Conservation (phyloP, 2,888 invertebrate genomes). For the Eupithecia vulgata region DNA sequence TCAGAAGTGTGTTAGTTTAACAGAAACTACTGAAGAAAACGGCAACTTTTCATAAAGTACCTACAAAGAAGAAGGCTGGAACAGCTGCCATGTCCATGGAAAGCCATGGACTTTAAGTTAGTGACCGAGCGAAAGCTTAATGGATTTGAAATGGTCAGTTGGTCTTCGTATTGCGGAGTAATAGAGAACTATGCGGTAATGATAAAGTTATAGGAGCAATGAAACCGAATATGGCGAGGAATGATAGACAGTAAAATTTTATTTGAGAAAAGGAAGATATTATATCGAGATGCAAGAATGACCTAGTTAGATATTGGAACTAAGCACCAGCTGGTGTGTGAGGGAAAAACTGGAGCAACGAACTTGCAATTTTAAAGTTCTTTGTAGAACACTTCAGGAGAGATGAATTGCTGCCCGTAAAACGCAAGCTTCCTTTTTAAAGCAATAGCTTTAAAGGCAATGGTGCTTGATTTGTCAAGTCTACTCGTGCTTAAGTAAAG, state of each 20-base stretch:
- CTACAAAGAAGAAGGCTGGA: not conserved
- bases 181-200: not conserved
- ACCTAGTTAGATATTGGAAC: not conserved
- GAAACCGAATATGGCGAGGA: not conserved
- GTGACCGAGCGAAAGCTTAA: conserved; percentile 20
- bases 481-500: not conserved
- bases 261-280: not conserved
- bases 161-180: conserved; percentile 14
- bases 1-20: not conserved
- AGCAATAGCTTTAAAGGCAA: not conserved
- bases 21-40: not conserved
- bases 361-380: conserved; percentile 15
- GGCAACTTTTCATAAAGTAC: not conserved
- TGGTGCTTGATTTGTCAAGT: not conserved
- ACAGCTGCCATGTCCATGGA: not conserved
- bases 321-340: not conserved
- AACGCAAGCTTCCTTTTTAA: not conserved
- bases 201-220: conserved; percentile 13
- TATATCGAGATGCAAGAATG: not conserved
- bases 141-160: conserved; percentile 23
- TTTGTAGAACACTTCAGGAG: conserved; percentile 1
- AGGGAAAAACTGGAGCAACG: conserved; percentile 8
- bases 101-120: not conserved
- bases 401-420: not conserved
- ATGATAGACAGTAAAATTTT: not conserved